These are phyloP conservation scores for Peucedramus taeniatus DNA, from an alignment of 2,113 vertebrate genomes.

Conservation along the genomic window DNA sequence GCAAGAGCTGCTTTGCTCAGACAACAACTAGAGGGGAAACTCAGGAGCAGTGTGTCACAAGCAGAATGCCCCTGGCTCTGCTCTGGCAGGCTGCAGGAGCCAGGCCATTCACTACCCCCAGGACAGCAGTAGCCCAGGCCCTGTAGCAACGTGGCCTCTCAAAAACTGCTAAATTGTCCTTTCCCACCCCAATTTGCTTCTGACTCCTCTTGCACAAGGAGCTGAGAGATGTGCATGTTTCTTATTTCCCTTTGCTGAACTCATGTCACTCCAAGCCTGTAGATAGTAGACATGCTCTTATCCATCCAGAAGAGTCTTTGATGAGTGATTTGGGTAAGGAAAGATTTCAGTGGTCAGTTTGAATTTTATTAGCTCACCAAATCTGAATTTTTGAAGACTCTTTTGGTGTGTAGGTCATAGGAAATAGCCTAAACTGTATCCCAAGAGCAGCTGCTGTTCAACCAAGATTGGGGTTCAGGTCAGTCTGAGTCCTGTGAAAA, in stretches of 20 bases:
- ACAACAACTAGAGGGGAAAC: neutral
- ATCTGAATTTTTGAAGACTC: neutral
- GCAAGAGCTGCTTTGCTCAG: neutral
- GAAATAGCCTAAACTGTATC: neutral
- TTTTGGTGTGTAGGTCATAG: neutral
- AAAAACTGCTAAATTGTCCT: neutral
- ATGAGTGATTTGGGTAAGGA: neutral
- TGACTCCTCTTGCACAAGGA: neutral
- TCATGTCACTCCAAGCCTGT: neutral
- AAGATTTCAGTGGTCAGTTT: neutral
- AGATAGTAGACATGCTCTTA: neutral
- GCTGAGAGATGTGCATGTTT: fast-evolving
- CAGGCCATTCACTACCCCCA: neutral
- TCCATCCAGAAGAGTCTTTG: neutral
- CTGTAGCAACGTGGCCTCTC: neutral
- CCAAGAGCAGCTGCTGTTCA: neutral
- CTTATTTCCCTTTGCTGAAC: neutral
- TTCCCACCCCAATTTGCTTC: neutral
- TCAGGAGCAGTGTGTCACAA: neutral
- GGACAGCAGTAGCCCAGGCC: neutral
- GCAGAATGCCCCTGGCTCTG: neutral
- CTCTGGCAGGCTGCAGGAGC: neutral
- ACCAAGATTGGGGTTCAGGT: neutral
- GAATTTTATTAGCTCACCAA: neutral
- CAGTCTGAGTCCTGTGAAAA: neutral